Percentiles rank a stretch among this genome's conserved stretches.
These are phyloP conservation scores for Capra hircus DNA, from an alignment of 2,113 vertebrate species.

Conservation along the genomic window DNA sequence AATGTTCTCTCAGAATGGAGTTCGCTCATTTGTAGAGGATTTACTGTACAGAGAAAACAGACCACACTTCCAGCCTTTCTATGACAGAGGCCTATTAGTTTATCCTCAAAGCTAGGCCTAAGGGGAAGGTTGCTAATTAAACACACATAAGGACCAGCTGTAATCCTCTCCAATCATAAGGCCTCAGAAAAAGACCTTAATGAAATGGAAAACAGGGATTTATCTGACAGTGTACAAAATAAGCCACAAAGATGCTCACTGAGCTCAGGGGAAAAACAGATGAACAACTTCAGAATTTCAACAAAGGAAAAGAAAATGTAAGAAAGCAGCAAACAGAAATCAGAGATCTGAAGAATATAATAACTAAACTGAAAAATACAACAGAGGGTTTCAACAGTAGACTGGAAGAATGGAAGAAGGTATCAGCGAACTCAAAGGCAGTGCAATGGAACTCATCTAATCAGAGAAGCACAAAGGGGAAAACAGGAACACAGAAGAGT, in stretches of 20 bases:
- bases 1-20: not conserved
- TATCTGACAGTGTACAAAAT: not conserved
- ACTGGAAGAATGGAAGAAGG: not conserved
- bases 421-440: not conserved
- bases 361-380: not conserved
- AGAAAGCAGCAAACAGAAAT: not conserved
- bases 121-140: not conserved
- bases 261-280: not conserved
- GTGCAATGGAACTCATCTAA: not conserved
- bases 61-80: not conserved
- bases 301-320: not conserved
- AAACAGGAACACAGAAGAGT: not conserved
- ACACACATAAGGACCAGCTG: not conserved
- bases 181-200: not conserved
- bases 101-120: not conserved
- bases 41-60: not conserved
- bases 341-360: not conserved
- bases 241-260: not conserved
- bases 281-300: not conserved
- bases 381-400: not conserved
- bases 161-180: not conserved
- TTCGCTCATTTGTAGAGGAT: not conserved
- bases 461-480: not conserved
- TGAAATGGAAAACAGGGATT: not conserved
- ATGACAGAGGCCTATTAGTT: not conserved